Evolutionary conservation across 2,797 vertebrate species (phyloP).

Genomic region (Myioborus melanocephalus): DNA sequence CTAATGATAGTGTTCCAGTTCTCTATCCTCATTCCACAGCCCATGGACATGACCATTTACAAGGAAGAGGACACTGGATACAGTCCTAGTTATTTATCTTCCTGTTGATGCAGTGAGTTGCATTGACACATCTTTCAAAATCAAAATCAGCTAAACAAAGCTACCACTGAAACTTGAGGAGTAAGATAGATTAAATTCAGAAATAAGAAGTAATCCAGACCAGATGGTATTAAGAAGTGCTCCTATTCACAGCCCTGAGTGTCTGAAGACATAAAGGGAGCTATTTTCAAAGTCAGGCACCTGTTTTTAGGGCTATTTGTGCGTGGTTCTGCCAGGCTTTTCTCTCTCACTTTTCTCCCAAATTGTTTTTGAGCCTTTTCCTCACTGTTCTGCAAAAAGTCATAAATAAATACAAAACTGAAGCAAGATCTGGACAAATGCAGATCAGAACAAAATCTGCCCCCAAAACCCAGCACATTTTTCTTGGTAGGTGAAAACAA

Average conservation of each 20-base stretch:
- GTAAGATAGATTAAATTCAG: not conserved
- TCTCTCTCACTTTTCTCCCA: not conserved
- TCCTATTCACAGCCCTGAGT: not conserved
- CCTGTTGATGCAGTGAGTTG: not conserved
- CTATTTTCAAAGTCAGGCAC: not conserved
- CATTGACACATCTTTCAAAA: constrained; percentile 1
- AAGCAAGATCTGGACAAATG: not conserved
- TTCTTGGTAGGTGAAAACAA: not conserved
- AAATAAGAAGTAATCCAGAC: constrained; percentile 15
- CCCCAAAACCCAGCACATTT: not conserved
- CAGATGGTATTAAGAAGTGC: not conserved
- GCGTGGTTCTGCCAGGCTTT: not conserved
- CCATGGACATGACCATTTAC: not conserved
- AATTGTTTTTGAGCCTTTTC: not conserved
- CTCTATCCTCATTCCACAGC: accelerated
- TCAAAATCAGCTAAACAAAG: constrained; percentile 38
- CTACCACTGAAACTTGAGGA: not conserved
- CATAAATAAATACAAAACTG: not conserved
- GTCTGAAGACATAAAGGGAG: not conserved
- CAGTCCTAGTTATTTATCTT: not conserved
- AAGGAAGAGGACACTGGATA: not conserved
- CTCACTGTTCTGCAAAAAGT: not conserved
- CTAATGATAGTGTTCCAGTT: not conserved
- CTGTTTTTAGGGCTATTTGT: not conserved
- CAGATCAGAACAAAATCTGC: not conserved